Conservation (phyloP, 2,888 invertebrate genomes). For the Yponomeuta cagnagella region DNA sequence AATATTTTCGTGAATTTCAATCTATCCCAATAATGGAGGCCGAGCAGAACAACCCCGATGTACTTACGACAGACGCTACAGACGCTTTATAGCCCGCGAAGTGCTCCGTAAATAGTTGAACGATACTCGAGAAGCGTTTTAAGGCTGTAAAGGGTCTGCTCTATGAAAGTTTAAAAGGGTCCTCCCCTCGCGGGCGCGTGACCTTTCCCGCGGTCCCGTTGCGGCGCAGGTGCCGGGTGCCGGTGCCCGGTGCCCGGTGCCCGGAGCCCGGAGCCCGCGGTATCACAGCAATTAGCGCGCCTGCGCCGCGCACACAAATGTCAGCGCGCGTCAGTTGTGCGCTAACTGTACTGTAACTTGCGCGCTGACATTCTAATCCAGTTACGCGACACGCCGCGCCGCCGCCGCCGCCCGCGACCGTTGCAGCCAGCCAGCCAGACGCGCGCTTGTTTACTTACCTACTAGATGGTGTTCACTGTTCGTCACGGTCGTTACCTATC, state of each 20-base stretch:
- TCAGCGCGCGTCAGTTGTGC: background rate
- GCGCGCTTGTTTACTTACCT: too few relatives aligned
- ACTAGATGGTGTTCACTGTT: too few relatives aligned
- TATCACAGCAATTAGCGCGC: slow-evolving; percentile 13
- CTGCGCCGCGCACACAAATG: slow-evolving; percentile 8
- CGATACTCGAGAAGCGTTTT: slow-evolving; percentile 1
- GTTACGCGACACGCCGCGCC: too few relatives aligned
- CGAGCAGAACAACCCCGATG: background rate
- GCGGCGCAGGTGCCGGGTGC: slow-evolving; percentile 19
- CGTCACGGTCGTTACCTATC: too few relatives aligned
- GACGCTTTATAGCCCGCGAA: background rate
- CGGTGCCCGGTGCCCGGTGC: slow-evolving; percentile 14
- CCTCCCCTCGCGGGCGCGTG: slow-evolving; percentile 6
- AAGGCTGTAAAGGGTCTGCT: background rate
- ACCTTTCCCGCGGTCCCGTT: slow-evolving; percentile 9
- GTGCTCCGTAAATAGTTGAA: background rate
- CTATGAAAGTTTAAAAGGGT: slow-evolving; percentile 13
- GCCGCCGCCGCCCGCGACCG: too few relatives aligned
- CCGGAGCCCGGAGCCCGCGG: background rate
- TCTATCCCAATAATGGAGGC: too few relatives aligned
- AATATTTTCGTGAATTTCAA: too few relatives aligned
- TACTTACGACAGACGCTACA: background rate
- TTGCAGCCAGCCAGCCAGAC: too few relatives aligned
- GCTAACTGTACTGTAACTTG: background rate
- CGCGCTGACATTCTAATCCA: background rate